These are phyloP conservation scores for Typhlichthys eigenmanni DNA, from an alignment of 2,797 vertebrate species.

Conservation along the genomic window DNA sequence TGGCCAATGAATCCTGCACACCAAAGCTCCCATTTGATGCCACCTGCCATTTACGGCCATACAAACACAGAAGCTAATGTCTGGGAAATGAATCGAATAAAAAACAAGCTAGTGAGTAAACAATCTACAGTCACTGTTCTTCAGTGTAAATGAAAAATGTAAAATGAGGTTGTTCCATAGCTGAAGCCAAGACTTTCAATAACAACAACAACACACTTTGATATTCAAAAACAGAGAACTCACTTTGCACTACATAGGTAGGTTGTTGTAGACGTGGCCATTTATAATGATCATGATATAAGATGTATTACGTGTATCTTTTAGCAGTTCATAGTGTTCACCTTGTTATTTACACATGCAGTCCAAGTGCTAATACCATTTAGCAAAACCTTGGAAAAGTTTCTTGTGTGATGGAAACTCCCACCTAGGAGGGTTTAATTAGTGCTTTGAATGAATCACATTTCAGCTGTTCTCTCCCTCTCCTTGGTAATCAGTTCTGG, in stretches of 20 bases:
- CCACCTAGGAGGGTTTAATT: constrained; percentile 77
- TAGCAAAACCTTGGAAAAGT: constrained; percentile 33
- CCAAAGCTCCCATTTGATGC: background rate
- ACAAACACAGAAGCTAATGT: background rate
- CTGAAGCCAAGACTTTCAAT: too few relatives aligned
- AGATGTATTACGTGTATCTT: too few relatives aligned
- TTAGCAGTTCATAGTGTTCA: too few relatives aligned
- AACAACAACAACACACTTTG: too few relatives aligned
- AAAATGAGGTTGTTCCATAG: constrained; percentile 8
- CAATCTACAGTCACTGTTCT: too few relatives aligned
- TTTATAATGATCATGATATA: too few relatives aligned
- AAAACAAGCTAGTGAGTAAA: background rate
- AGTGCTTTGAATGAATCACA: constrained; percentile 73
- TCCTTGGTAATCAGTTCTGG: constrained; percentile 76
- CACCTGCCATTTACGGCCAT: background rate
- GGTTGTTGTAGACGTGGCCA: too few relatives aligned
- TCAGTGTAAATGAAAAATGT: constrained; percentile 15
- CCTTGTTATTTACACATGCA: too few relatives aligned
- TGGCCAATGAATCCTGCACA: constrained; percentile 11
- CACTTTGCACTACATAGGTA: too few relatives aligned
- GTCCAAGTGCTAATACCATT: too few relatives aligned
- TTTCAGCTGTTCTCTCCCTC: constrained; percentile 66
- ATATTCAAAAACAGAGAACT: too few relatives aligned
- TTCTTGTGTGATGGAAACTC: constrained; percentile 60
- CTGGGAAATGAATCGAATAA: constrained; percentile 24